These are phyloP conservation scores for Corythaeola cristata DNA, from an alignment of 2,113 vertebrate genomes.

Conservation along the genomic window DNA sequence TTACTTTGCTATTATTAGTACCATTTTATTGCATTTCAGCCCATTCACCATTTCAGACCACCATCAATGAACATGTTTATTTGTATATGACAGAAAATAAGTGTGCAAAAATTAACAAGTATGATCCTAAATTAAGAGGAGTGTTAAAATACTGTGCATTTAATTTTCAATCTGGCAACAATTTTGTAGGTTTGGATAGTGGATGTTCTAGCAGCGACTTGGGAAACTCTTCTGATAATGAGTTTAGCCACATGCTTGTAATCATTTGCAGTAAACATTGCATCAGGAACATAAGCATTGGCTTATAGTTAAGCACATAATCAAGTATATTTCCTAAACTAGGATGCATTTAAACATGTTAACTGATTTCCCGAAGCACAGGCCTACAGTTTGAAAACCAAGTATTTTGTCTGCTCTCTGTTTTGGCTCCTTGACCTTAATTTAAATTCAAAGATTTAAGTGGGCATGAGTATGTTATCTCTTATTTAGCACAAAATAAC, in stretches of 20 bases:
- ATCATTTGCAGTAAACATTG: neutral
- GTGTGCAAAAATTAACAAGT: neutral
- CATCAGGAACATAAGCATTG: neutral
- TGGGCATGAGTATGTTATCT: neutral
- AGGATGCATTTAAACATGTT: neutral
- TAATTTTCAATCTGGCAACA: neutral
- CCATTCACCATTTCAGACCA: neutral
- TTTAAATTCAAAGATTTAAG: conserved; percentile 50
- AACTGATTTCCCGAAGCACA: neutral
- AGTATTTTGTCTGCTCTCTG: conserved; percentile 30
- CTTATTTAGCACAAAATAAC: conserved; percentile 35
- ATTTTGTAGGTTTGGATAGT: neutral
- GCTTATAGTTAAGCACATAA: neutral
- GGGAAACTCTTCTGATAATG: neutral
- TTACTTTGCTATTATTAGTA: neutral
- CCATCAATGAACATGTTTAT: neutral
- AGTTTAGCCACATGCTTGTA: neutral
- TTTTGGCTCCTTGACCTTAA: conserved; percentile 34
- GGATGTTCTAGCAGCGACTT: neutral
- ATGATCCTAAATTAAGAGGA: neutral
- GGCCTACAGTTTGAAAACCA: neutral
- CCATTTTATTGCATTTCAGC: neutral
- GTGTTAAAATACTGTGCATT: neutral
- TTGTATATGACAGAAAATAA: neutral
- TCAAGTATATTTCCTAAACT: neutral